A percentile compares a stretch with the other conserved stretches of the same genome.
Conservation (phyloP, 2,888 invertebrate species). For the Cataglyphis altisquamis region DNA sequence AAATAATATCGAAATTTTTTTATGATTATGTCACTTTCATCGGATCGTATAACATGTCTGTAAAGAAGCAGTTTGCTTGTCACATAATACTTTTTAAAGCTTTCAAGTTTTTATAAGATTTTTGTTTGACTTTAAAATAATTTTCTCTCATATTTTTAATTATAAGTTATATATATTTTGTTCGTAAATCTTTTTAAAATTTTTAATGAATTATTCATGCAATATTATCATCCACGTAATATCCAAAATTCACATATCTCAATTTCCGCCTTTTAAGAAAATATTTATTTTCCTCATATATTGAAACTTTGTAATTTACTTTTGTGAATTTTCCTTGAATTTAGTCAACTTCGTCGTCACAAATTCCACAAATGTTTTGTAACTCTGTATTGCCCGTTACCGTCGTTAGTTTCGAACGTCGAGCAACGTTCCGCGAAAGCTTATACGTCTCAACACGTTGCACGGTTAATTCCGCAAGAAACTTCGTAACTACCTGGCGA, state of each 20-base stretch:
- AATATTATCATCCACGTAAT: neutral
- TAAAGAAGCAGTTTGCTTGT: neutral
- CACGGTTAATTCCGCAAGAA: slow-evolving; percentile 53
- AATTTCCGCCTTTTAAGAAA: neutral
- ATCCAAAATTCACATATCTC: neutral
- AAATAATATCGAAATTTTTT: slow-evolving; percentile 15
- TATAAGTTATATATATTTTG: neutral
- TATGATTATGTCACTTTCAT: neutral
- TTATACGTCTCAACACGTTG: slow-evolving; percentile 40
- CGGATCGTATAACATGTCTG: neutral
- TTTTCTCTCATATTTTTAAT: neutral
- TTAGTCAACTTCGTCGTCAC: neutral
- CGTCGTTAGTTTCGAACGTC: slow-evolving; percentile 18
- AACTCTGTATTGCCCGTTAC: neutral
- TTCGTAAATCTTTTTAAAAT: neutral
- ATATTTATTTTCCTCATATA: neutral
- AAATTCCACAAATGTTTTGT: slow-evolving; percentile 3
- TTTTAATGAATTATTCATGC: neutral
- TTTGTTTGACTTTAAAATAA: neutral
- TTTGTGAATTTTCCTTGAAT: neutral
- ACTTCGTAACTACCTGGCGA: slow-evolving; percentile 58
- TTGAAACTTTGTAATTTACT: neutral
- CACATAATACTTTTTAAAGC: neutral
- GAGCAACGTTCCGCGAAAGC: slow-evolving; percentile 25
- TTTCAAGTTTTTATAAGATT: neutral